Base-by-base conservation (phyloP, 2,113 vertebrate species). In the Leucopsar rothschildi region DNA sequence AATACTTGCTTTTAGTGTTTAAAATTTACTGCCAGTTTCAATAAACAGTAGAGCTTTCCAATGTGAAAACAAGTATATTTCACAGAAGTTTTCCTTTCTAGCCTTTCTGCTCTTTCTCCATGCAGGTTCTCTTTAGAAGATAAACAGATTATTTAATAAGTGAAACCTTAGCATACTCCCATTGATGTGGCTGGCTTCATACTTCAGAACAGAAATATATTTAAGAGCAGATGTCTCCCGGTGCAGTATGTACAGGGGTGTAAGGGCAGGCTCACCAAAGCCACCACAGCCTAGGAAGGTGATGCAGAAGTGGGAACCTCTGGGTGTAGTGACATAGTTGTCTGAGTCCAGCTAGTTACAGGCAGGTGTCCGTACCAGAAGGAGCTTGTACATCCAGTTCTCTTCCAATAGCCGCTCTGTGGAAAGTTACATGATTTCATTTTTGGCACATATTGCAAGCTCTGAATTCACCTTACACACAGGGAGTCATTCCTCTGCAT, bases 1-100 rank as follows among this genome's bases (percentile, higher is more conserved):
- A 90, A 95, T 92, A 84, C 69, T 90, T 97, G 88, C 44, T 79
- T 93, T 60, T 53, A 72, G 11, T 93, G 65, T 95, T 92, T 93
- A 64, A 82, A 72, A 50, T 86, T 73, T 86, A 76, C n/a, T 94
- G 95, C 95, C 92, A 86, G 77, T 86, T 96, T 94, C 82, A 96
- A 94, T 86, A 97, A 96, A 93, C 92, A 94, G 28, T 31, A 57
- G 72, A 96, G 85, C 53, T 90, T 96, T 92, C 82, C 91, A 81
- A 20, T 81, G 45, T 72, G 69, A 71, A 94, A 90, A 90, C 0
- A 1, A 50, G 40, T 86, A 9, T 63, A 90, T 84, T 92, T 96
- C 60, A 83, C 59, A 33, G 75, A 92, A 68, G n/a, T 86, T 91
- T 86, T 94, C 57, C 61, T 19, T 88, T 86, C 28, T 83, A 75